Conservation (phyloP, 2,797 vertebrate species). For the Catamblyrhynchus diadema region DNA sequence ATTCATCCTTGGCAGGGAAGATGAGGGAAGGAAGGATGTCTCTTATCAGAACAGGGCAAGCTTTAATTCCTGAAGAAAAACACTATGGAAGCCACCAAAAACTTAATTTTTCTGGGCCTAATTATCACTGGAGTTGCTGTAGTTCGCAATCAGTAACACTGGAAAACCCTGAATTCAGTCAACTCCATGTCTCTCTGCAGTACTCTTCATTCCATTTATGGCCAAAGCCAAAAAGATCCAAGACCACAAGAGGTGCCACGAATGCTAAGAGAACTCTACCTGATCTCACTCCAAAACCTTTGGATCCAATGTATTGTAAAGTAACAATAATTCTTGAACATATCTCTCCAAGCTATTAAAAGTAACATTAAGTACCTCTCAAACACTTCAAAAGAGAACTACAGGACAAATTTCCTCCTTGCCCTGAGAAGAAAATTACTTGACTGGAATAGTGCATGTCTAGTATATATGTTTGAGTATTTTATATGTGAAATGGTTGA, state of each 20-base stretch:
- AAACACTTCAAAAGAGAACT: background rate
- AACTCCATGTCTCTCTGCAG: background rate
- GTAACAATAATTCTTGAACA: background rate
- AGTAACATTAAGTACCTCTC: background rate
- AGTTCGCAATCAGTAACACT: background rate
- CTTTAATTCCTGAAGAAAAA: background rate
- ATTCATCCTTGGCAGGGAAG: background rate
- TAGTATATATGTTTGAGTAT: background rate
- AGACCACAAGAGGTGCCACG: fast-evolving
- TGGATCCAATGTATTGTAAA: background rate
- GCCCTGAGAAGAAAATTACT: background rate
- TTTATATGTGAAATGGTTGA: background rate
- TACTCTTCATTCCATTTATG: background rate
- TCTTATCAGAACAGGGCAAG: background rate
- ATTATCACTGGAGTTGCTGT: background rate
- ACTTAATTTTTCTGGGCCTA: background rate
- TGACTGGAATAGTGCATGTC: background rate
- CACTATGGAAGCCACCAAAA: background rate
- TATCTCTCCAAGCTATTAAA: background rate
- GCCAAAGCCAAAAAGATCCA: background rate
- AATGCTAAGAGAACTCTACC: background rate
- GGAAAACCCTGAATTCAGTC: background rate
- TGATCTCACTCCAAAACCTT: background rate
- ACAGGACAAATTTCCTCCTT: background rate
- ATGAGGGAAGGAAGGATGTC: background rate